Conservation (phyloP, 1,140 invertebrate genomes). For the Chymomyza costata region DNA sequence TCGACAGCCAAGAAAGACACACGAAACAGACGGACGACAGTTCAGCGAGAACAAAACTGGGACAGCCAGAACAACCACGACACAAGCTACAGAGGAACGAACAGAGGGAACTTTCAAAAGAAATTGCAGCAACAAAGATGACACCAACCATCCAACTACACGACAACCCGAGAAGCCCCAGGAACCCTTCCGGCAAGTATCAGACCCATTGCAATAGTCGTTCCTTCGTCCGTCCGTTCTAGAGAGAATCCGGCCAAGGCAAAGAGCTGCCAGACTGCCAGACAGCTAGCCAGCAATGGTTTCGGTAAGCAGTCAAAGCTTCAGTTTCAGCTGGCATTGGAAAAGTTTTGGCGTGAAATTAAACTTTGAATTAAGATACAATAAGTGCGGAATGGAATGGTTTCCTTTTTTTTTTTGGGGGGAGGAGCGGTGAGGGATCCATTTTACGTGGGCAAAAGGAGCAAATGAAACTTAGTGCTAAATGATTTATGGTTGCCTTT, state of each 20-base stretch:
- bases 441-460: neutral
- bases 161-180: no score
- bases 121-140: slow-evolving; percentile 46
- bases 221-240: no score
- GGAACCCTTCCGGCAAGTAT: no score
- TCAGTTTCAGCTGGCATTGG: no score
- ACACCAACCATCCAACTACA: no score
- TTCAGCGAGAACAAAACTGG: no score
- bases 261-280: slow-evolving; percentile 1
- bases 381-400: slow-evolving; percentile 17
- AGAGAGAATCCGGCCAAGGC: no score
- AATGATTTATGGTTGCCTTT: slow-evolving; percentile 45
- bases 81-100: slow-evolving; percentile 44
- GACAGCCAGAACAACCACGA: no score
- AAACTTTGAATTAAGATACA: slow-evolving; percentile 63
- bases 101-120: slow-evolving; percentile 52
- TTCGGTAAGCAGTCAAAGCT: no score
- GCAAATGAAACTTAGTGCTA: slow-evolving; percentile 32
- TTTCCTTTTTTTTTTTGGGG: no score
- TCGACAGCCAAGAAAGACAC: neutral
- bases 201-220: no score
- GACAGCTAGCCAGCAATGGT: slow-evolving; percentile 3
- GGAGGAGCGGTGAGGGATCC: no score
- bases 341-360: slow-evolving; percentile 66
- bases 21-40: slow-evolving; percentile 29